Evolutionary conservation across 2,113 vertebrate species (phyloP).

Genomic region (Lampris incognitus): DNA sequence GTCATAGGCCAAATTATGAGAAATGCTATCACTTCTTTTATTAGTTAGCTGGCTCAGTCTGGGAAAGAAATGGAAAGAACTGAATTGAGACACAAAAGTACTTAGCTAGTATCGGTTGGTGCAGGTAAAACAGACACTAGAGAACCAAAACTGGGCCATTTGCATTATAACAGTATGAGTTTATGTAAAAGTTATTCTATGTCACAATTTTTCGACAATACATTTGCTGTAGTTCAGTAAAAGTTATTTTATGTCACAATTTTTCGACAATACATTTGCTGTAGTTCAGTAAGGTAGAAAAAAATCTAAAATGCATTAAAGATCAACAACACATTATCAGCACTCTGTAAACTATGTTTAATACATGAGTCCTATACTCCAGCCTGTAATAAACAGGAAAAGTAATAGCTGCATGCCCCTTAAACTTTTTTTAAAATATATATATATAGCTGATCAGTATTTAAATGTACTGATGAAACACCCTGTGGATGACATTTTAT

Average conservation of each 20-base stretch:
- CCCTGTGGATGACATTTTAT: conserved; percentile 35
- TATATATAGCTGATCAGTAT: conserved; percentile 54
- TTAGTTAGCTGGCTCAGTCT: not conserved
- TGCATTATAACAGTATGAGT: no score
- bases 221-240: conserved; percentile 38
- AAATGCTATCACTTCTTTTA: conserved; percentile 19
- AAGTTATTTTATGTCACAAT: no score
- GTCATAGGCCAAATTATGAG: conserved; percentile 13
- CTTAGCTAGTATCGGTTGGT: not conserved
- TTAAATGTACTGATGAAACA: conserved; percentile 54
- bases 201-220: no score
- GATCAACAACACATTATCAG: conserved; percentile 41
- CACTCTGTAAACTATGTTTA: conserved; percentile 41
- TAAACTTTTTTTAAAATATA: conserved; percentile 31
- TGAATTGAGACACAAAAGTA: conserved; percentile 1
- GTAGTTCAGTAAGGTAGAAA: conserved; percentile 39
- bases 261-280: conserved; percentile 15
- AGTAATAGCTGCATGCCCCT: conserved; percentile 33
- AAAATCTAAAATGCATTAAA: conserved; percentile 66
- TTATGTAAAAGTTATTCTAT: no score
- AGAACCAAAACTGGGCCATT: no score
- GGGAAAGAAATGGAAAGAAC: conserved; percentile 19
- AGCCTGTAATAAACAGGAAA: conserved; percentile 52
- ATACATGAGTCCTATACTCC: conserved; percentile 44
- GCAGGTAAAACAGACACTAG: no score